Evolutionary conservation across 2,888 invertebrate genomes (phyloP).

Genomic region (Tineola bisselliella): DNA sequence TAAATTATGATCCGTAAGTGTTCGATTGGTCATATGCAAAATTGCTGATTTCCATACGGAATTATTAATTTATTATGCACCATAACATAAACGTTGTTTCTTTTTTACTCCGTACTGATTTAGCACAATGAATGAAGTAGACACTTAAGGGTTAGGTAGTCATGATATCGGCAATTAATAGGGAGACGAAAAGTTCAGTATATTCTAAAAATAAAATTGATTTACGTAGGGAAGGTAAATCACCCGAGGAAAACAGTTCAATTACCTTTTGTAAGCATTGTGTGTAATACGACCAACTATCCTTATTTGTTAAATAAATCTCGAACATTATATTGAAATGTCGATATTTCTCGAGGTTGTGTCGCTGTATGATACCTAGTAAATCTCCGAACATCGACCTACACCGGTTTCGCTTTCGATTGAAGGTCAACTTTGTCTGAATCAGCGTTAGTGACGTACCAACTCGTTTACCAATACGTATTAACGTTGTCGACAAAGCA

Average conservation of each 20-base stretch:
- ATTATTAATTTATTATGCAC: too few species aligned
- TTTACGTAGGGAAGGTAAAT: too few species aligned
- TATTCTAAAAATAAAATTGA: too few species aligned
- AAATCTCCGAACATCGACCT: conserved; percentile 35
- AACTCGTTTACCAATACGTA: conserved; percentile 1
- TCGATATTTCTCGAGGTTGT: background rate
- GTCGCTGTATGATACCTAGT: background rate
- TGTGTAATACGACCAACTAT: background rate
- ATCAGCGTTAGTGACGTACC: conserved; percentile 25
- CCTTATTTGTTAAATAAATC: conserved; percentile 2
- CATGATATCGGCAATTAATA: too few species aligned
- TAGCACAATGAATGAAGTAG: too few species aligned
- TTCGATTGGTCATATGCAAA: too few species aligned
- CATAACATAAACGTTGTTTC: too few species aligned
- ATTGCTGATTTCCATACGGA: too few species aligned
- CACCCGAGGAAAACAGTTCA: background rate
- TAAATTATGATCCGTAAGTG: too few species aligned
- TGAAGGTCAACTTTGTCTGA: conserved; percentile 54
- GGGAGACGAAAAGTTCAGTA: too few species aligned
- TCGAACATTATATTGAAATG: background rate
- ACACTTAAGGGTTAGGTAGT: too few species aligned
- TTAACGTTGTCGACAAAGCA: background rate
- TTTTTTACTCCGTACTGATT: too few species aligned
- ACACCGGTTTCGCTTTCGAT: conserved; percentile 62
- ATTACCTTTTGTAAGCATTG: background rate